A percentile compares a stretch with the other conserved stretches of the same genome.
These are phyloP conservation scores for Pogonophryne albipinna DNA, from an alignment of 2,797 vertebrate species.

Conservation along the genomic window DNA sequence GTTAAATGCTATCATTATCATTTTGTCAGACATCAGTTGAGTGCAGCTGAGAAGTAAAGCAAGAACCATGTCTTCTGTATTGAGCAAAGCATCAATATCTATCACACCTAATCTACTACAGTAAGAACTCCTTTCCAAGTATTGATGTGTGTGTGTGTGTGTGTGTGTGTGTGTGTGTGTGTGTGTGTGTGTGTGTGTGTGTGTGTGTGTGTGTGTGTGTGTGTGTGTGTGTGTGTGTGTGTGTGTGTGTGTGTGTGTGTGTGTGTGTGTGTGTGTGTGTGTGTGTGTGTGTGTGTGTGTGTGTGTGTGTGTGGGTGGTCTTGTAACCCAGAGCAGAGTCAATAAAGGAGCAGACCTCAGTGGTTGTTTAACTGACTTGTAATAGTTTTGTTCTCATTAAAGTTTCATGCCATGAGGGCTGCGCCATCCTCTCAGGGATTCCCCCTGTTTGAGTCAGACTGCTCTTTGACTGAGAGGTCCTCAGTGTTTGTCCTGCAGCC, in stretches of 20 bases:
- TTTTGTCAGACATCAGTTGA: not conserved
- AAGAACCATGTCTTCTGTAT: slow-evolving; percentile 26
- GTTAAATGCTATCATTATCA: not conserved
- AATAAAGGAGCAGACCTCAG: slow-evolving; percentile 63
- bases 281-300: slow-evolving; percentile 14
- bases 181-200: slow-evolving; percentile 13
- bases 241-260: slow-evolving; percentile 12
- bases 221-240: slow-evolving; percentile 9
- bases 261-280: slow-evolving; percentile 2
- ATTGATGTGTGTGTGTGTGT: slow-evolving; percentile 14
- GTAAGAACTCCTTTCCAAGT: not conserved
- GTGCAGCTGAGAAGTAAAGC: not conserved
- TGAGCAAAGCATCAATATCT: slow-evolving; percentile 61
- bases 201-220: slow-evolving; percentile 46
- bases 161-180: slow-evolving; percentile 6
- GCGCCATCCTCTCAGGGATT: slow-evolving; percentile 54
- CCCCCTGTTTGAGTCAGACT: slow-evolving; percentile 39
- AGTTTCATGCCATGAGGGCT: slow-evolving; percentile 74
- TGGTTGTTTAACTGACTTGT: slow-evolving; percentile 53
- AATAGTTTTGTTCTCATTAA: slow-evolving; percentile 84
- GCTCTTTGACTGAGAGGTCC: slow-evolving; percentile 50
- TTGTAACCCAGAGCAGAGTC: slow-evolving; percentile 56
- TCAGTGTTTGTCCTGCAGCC: slow-evolving; percentile 27
- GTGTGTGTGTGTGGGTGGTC: slow-evolving; percentile 53
- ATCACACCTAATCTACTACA: slow-evolving; percentile 57